Evolutionary conservation across 2,888 invertebrate genomes (phyloP).

Genomic region (Thera obeliscata): DNA sequence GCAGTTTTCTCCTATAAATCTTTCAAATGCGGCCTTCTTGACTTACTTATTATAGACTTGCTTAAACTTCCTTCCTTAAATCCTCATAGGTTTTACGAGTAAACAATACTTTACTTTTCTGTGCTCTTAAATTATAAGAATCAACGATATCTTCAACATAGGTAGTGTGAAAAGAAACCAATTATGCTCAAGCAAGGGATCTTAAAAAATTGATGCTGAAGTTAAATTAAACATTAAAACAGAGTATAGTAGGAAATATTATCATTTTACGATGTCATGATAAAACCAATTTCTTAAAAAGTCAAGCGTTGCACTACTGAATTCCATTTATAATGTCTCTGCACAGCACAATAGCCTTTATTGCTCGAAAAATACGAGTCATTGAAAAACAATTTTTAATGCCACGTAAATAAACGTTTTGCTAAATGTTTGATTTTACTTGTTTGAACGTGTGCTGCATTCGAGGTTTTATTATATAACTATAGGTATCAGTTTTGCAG

Average conservation of each 20-base stretch:
- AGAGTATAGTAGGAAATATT: background rate
- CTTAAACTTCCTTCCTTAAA: too few species aligned
- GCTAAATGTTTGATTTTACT: slow-evolving; percentile 36
- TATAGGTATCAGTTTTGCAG: too few species aligned
- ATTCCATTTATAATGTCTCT: slow-evolving; percentile 3
- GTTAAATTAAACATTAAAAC: background rate
- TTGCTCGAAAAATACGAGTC: slow-evolving; percentile 37
- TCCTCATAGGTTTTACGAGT: too few species aligned
- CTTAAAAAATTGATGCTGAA: background rate
- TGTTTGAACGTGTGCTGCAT: slow-evolving; percentile 13
- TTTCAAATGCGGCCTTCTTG: too few species aligned
- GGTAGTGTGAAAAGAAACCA: background rate
- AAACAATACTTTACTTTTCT: too few species aligned
- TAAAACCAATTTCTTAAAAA: background rate
- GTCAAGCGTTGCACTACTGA: slow-evolving; percentile 4
- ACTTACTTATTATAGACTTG: too few species aligned
- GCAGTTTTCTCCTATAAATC: too few species aligned
- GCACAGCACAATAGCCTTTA: slow-evolving; percentile 43
- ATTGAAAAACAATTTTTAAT: slow-evolving; percentile 37
- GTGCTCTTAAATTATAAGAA: too few species aligned
- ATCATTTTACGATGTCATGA: background rate
- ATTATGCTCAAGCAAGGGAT: background rate
- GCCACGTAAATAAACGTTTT: slow-evolving; percentile 26
- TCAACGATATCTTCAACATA: background rate
- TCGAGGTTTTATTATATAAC: too few species aligned